These are phyloP conservation scores for Lasioglossum morio DNA, from an alignment of 2,888 invertebrate species.

Conservation along the genomic window DNA sequence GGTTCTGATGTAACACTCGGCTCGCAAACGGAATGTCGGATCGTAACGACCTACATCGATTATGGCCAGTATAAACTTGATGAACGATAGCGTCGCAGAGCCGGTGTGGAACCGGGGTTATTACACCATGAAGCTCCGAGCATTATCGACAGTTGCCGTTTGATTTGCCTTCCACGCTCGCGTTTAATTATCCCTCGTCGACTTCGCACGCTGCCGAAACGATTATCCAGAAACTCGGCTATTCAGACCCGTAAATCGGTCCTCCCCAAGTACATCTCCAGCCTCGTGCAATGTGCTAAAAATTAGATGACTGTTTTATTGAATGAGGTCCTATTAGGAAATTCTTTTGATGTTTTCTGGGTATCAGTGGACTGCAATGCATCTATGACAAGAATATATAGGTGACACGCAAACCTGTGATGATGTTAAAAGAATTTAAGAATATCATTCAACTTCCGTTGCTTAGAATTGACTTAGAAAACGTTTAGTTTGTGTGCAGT, in stretches of 20 bases:
- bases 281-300: background rate
- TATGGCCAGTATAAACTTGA: conserved; percentile 29
- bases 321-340: background rate
- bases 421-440: background rate
- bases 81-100: conserved; percentile 39
- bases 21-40: background rate
- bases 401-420: too few species aligned
- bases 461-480: too few species aligned
- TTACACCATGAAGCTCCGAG: conserved; percentile 9
- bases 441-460: too few species aligned
- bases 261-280: background rate
- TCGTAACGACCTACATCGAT: conserved; percentile 44
- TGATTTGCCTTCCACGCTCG: conserved; percentile 6
- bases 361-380: background rate
- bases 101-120: conserved; percentile 31
- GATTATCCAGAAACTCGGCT: background rate
- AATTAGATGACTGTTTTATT: background rate
- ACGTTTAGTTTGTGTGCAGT: too few species aligned
- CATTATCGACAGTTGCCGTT: conserved; percentile 35
- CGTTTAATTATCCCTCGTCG: conserved; percentile 23
- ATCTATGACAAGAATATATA: background rate
- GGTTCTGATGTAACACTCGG: background rate
- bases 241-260: background rate
- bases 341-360: background rate
- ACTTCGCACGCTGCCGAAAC: conserved; percentile 9